A percentile compares a stretch with the other conserved stretches of the same genome.
Conservation (phyloP, 2,113 vertebrate species). For the Phrynosoma platyrhinos region DNA sequence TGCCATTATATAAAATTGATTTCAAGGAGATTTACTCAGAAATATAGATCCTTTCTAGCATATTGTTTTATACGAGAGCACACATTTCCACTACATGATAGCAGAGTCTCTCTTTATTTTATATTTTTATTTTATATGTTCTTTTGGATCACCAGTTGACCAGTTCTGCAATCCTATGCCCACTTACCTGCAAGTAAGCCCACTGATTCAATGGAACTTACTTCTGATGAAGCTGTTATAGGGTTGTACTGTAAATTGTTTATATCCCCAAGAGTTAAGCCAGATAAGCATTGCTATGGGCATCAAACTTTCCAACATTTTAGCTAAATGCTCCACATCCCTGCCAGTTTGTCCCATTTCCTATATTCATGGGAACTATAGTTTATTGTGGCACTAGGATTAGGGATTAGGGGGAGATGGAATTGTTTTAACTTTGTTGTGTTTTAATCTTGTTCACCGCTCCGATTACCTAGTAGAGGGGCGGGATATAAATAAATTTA, state of each 20-base stretch:
- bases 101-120: slow-evolving; percentile 41
- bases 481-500: too few species aligned
- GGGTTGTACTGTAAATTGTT: background rate
- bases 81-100: background rate
- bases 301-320: background rate
- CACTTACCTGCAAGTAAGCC: too few species aligned
- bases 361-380: background rate
- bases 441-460: too few species aligned
- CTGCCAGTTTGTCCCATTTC: background rate
- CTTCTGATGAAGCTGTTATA: background rate
- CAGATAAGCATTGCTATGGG: slow-evolving; percentile 22
- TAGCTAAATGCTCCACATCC: background rate
- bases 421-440: too few species aligned
- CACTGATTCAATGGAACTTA: background rate
- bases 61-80: slow-evolving; percentile 31
- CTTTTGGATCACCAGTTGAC: slow-evolving; percentile 34
- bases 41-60: slow-evolving; percentile 56
- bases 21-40: slow-evolving; percentile 71
- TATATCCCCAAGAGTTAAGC: background rate
- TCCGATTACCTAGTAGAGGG: too few species aligned
- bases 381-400: too few species aligned
- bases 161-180: background rate
- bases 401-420: too few species aligned
- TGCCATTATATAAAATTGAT: slow-evolving; percentile 67
- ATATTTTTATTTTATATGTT: background rate